A percentile compares a stretch with the other conserved stretches of the same genome.
phyloP scores from a whole-genome alignment of 2,888 invertebrate genomes.

The Eurytoma californica region DNA sequence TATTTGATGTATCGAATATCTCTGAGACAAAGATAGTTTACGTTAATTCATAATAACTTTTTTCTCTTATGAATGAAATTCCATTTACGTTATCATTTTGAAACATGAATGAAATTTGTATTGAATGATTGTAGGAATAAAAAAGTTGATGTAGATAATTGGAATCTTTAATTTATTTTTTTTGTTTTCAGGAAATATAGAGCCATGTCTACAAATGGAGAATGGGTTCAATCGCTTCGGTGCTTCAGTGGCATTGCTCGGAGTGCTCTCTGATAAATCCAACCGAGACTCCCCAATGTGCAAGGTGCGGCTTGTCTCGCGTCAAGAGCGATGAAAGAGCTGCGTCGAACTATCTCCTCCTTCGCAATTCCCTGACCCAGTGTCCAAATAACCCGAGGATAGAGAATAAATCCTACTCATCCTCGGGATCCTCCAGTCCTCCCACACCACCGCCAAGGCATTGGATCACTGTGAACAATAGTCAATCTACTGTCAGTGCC shows the following conservation, averaged over 20 bases:
- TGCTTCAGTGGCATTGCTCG: slow-evolving; percentile 94
- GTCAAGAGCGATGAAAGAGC: slow-evolving; percentile 65
- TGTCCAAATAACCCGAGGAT: slow-evolving; percentile 47
- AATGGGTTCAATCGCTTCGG: slow-evolving; percentile 96
- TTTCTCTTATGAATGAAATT: too few species aligned
- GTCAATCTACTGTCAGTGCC: slow-evolving; percentile 25
- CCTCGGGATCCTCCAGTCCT: slow-evolving; percentile 67
- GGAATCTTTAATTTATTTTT: background rate
- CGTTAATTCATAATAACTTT: too few species aligned
- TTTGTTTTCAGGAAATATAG: slow-evolving; percentile 55
- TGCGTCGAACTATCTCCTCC: slow-evolving; percentile 45
- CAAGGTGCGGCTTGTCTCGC: slow-evolving; percentile 83
- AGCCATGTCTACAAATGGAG: slow-evolving; percentile 77
- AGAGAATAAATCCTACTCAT: slow-evolving; percentile 65
- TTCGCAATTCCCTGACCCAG: slow-evolving; percentile 54
- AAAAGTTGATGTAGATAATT: too few species aligned
- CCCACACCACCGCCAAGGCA: slow-evolving; percentile 68
- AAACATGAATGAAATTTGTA: too few species aligned
- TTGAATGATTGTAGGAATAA: too few species aligned
- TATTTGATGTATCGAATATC: too few species aligned
- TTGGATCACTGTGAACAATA: slow-evolving; percentile 45
- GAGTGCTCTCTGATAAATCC: slow-evolving; percentile 92
- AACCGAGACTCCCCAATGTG: slow-evolving; percentile 88
- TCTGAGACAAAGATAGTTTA: too few species aligned
- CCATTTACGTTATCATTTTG: too few species aligned